Conservation (phyloP, 2,888 invertebrate genomes). For the Zelleria hepariella region DNA sequence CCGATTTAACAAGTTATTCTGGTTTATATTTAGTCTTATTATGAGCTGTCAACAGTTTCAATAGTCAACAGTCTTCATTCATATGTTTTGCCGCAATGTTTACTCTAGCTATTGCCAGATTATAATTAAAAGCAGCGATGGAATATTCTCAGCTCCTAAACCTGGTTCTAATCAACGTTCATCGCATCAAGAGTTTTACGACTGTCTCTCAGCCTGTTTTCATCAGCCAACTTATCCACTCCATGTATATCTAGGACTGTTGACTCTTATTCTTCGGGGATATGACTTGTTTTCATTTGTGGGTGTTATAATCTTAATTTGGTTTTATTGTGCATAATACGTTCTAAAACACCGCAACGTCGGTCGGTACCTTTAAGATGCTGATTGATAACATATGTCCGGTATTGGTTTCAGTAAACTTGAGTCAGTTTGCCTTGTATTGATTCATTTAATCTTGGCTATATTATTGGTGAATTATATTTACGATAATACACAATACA, state of each 20-base stretch:
- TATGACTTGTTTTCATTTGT: not conserved
- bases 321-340: slow-evolving; percentile 36
- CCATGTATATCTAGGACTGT: not conserved
- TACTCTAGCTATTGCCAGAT: slow-evolving; percentile 33
- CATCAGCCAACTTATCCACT: not conserved
- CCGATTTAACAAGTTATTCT: not conserved
- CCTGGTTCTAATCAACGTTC: slow-evolving; percentile 61
- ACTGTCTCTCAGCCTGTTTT: slow-evolving; percentile 38
- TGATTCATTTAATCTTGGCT: not conserved
- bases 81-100: not conserved
- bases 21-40: not conserved
- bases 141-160: slow-evolving; percentile 43
- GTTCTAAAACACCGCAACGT: slow-evolving; percentile 44
- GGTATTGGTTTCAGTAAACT: slow-evolving; percentile 8
- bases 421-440: not conserved
- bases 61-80: no score
- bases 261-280: not conserved
- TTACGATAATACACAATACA: not conserved
- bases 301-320: not conserved
- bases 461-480: not conserved
- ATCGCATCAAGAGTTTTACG: slow-evolving; percentile 54
- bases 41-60: not conserved
- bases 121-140: slow-evolving; percentile 52
- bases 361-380: slow-evolving; percentile 16
- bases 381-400: slow-evolving; percentile 63